Conservation (phyloP, 2,113 vertebrate species). For the pig (Sus scrofa) region T2T-Sscrofa CM000812.6:55188001-55188500, state of each 20-base stretch:
- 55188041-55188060: too few relatives aligned
- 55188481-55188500: not conserved
- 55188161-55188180: too few relatives aligned
- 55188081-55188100: too few relatives aligned
- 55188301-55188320: not conserved
- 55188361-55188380: not conserved
- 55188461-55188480: not conserved
- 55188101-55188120: not conserved
- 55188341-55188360: not conserved
- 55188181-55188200: not conserved
- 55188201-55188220: not conserved
- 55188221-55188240: not conserved
- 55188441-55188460: not conserved
- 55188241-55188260: not conserved
- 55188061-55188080: too few relatives aligned
- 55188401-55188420: not conserved
- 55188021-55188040: too few relatives aligned
- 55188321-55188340: not conserved
- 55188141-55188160: too few relatives aligned
- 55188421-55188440: not conserved
- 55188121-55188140: too few relatives aligned
- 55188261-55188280: not conserved
- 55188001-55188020: too few relatives aligned
- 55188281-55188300: not conserved
- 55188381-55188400: not conserved